Percentiles rank a stretch among this genome's conserved stretches.
Conservation (phyloP, 2,888 invertebrate species). For the Xanthia icteritia region DNA sequence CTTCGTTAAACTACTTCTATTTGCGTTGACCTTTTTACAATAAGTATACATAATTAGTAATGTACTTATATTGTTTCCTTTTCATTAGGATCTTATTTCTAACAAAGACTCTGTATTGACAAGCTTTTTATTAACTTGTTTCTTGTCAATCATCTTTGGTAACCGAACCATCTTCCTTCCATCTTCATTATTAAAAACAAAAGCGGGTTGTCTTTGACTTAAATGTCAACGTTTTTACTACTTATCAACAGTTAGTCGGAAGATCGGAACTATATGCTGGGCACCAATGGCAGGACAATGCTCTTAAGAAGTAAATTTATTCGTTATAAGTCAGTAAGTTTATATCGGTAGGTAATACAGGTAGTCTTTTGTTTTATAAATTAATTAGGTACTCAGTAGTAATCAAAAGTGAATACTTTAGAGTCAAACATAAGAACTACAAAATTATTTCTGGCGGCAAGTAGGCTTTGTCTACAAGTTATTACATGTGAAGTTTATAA, state of each 20-base stretch:
- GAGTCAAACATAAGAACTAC: neutral
- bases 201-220: neutral
- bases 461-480: constrained; percentile 14
- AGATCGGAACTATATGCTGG: neutral
- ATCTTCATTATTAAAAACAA: neutral
- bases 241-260: neutral
- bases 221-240: constrained; percentile 6
- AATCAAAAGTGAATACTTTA: neutral
- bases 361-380: neutral
- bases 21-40: neutral
- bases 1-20: neutral
- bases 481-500: constrained; percentile 13
- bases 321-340: neutral
- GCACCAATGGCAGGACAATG: neutral
- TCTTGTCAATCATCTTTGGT: neutral
- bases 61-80: neutral
- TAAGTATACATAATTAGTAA: neutral
- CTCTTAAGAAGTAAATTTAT: neutral
- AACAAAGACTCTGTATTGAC: neutral
- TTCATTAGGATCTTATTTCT: neutral
- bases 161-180: neutral
- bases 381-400: neutral
- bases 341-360: neutral
- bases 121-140: neutral
- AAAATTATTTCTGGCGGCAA: constrained; percentile 17